Conservation (phyloP, 2,113 vertebrate species). For the Meleagris gallopavo region DNA sequence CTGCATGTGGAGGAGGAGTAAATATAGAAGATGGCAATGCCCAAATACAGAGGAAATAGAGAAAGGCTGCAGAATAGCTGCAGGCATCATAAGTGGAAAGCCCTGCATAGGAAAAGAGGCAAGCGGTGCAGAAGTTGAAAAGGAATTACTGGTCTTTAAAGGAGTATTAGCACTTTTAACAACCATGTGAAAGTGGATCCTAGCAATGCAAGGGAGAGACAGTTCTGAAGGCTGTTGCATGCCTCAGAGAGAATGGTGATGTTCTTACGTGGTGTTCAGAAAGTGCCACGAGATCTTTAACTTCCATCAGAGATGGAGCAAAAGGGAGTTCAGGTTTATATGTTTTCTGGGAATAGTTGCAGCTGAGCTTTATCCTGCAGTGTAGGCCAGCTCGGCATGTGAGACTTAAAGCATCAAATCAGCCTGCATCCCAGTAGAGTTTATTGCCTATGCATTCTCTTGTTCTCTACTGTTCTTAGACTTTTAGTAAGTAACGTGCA, state of each 20-base stretch:
- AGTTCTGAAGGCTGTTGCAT: not conserved
- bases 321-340: not conserved
- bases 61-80: not conserved
- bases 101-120: not conserved
- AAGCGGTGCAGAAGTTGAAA: not conserved
- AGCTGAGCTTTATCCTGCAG: not conserved
- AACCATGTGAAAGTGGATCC: not conserved
- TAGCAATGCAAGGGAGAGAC: not conserved
- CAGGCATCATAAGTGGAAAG: not conserved
- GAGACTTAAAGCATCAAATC: not conserved
- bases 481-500: fast-evolving
- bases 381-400: not conserved
- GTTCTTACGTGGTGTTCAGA: not conserved
- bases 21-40: not conserved
- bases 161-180: not conserved
- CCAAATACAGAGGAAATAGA: not conserved
- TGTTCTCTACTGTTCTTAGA: not conserved
- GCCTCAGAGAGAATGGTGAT: not conserved
- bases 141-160: not conserved
- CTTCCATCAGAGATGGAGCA: not conserved
- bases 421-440: not conserved
- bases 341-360: fast-evolving
- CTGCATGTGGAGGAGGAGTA: not conserved
- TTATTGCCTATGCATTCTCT: fast-evolving
- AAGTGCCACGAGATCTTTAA: slow-evolving; percentile 49